Percentiles rank a stretch among this genome's conserved stretches.
Conservation (phyloP, 2,888 invertebrate species). For the Trissoscelio sp. region DNA sequence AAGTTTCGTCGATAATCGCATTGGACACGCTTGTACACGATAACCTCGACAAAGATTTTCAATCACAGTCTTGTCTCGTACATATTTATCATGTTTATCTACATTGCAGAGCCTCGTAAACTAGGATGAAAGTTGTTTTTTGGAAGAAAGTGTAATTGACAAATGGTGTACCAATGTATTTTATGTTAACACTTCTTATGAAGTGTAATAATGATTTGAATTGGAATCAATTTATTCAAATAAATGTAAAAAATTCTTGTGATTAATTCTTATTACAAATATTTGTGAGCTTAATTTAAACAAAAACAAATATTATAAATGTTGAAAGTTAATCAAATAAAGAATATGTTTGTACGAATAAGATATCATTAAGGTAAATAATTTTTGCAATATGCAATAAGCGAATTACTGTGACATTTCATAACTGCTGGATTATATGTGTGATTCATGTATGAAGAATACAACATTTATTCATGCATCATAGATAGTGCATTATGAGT, state of each 20-base stretch:
- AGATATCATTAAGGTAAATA: too few relatives aligned
- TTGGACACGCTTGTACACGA: conserved; percentile 68
- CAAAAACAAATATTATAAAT: too few relatives aligned
- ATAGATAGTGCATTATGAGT: not conserved
- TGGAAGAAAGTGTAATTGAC: not conserved
- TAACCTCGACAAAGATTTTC: conserved; percentile 68
- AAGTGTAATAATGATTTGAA: too few relatives aligned
- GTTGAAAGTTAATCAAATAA: too few relatives aligned
- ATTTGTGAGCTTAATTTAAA: too few relatives aligned
- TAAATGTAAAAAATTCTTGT: too few relatives aligned
- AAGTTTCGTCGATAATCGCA: conserved; percentile 71
- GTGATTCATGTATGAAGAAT: conserved; percentile 6
- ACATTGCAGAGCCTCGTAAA: conserved; percentile 13
- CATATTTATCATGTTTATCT: conserved; percentile 56
- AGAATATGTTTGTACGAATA: too few relatives aligned
- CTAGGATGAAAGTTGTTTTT: conserved; percentile 2
- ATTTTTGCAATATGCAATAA: not conserved
- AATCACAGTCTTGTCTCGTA: conserved; percentile 64
- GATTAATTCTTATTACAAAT: too few relatives aligned
- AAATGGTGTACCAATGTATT: not conserved
- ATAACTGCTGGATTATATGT: not conserved
- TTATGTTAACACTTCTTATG: too few relatives aligned
- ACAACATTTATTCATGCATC: not conserved
- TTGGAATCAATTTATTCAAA: too few relatives aligned
- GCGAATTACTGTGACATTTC: conserved; percentile 17